Evolutionary conservation across 2,888 invertebrate genomes (phyloP).

Genomic region (Agrilus mali): DNA sequence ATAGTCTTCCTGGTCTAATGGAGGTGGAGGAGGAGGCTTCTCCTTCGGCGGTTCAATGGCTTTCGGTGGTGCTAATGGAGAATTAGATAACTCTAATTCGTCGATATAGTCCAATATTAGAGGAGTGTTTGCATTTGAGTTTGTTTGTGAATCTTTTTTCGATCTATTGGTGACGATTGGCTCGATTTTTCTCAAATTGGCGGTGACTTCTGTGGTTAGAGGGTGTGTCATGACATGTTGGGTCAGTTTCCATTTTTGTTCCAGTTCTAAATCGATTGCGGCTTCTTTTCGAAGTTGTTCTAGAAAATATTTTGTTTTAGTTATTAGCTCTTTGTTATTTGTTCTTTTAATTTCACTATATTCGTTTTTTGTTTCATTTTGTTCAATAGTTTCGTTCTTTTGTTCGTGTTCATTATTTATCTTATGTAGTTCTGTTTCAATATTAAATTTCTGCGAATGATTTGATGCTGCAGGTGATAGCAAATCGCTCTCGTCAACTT

Average conservation of each 20-base stretch:
- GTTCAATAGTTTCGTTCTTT: not conserved
- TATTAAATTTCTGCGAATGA: conserved; percentile 24
- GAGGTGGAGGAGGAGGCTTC: conserved; percentile 59
- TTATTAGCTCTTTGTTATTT: conserved; percentile 14
- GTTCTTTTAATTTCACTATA: conserved; percentile 8
- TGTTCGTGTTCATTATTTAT: not conserved
- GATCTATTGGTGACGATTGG: too few relatives aligned
- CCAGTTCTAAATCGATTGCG: not conserved
- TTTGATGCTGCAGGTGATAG: conserved; percentile 25
- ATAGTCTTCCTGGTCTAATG: conserved; percentile 31
- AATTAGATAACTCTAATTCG: conserved; percentile 39
- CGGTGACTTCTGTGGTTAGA: not conserved
- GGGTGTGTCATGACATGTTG: not conserved
- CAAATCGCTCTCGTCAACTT: conserved; percentile 37
- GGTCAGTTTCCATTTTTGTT: not conserved
- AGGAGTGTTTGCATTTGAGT: too few relatives aligned
- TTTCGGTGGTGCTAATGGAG: conserved; percentile 15
- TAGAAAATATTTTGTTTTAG: conserved; percentile 3
- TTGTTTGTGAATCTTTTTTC: too few relatives aligned
- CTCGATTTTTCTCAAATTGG: not conserved
- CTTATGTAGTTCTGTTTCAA: conserved; percentile 14
- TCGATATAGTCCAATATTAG: conserved; percentile 16
- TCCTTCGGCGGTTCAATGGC: conserved; percentile 35
- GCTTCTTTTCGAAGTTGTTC: not conserved
- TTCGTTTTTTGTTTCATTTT: conserved; percentile 4